phyloP scores from a whole-genome alignment of 37 sponge, comb jelly and placozoan genomes.

The Haliclona indistincta region DNA sequence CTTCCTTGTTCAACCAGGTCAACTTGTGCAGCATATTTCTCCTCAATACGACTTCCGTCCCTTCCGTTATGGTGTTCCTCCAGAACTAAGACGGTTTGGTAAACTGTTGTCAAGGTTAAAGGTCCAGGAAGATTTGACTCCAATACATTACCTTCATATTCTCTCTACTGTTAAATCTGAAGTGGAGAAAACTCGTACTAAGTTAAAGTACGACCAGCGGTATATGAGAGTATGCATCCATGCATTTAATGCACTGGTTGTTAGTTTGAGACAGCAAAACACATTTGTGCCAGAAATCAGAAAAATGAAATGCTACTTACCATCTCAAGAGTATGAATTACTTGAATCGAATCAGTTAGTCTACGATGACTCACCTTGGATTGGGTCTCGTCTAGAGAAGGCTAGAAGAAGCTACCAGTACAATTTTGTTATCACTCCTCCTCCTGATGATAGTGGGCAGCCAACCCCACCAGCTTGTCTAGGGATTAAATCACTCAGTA shows the following conservation, averaged over 20 bases:
- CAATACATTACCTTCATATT: constrained; percentile 16
- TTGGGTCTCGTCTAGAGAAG: constrained; percentile 1
- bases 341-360: constrained; percentile 3
- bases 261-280: neutral
- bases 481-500: constrained; percentile 30
- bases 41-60: neutral
- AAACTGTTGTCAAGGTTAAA: neutral
- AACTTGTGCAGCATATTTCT: constrained; percentile 16
- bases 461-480: constrained; percentile 32
- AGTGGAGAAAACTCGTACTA: neutral
- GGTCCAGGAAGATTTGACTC: neutral
- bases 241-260: constrained; percentile 31
- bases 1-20: constrained; percentile 20
- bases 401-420: neutral
- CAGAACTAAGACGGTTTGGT: neutral
- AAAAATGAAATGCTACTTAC: neutral
- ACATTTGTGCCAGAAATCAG: neutral
- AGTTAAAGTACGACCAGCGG: constrained; percentile 1
- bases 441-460: constrained; percentile 17
- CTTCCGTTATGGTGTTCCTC: constrained; percentile 31
- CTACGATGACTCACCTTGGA: constrained; percentile 54
- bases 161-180: constrained; percentile 7
- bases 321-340: constrained; percentile 27
- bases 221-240: constrained; percentile 8
- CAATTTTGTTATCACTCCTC: neutral